Base-by-base conservation (phyloP, 92 coral and sea anemone species). In the Micromussa lordhowensis region DNA sequence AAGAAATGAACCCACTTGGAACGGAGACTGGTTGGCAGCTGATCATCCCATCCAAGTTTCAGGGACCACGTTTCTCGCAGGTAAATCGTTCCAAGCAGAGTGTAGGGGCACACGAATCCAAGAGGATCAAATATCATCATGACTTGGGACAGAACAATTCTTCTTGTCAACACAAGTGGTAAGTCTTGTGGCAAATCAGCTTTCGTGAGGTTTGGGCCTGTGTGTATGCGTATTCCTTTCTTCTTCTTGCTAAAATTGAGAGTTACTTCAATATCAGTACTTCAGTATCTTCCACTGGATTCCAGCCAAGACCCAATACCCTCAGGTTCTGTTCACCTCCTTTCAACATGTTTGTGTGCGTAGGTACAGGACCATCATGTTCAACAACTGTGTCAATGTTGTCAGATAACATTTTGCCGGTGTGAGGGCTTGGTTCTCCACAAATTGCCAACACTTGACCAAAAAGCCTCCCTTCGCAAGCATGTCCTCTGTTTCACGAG, bases 71-170 rank as follows among this genome's bases (percentile, higher is more conserved):
- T 90, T 75, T 92, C 94, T 66, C 94, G 80, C 68, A 92, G 76
- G 54, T 85, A 86, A 49, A 92, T 79, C 92, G 90, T 94, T 2
- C 86, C 97, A 31, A 68, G 16, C 57, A 94, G 63, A 12, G 92
- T 94, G 86, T 86, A 87, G 15, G 93, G 95, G 61, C 90, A 87
- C 54, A 92, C 90, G 10, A 94, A 32, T 73, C 97, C 94, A 48
- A 94, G 90, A 16, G 95, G 97, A 79, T 90, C 97, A 69, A 87
- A 94, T 19, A 94, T 69, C 54, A 34, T 92, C 94, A 89, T 92
- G 5, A 90, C 87, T 71, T 94, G 97, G 16, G 82, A 92, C 31
- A 92, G 87, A 16, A 94, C 92, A 26, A 90, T 92, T 88, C 95
- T 79, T 72, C 80, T 84, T n/a, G 95, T 94, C 38, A 94, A 78